Evolutionary conservation across 1,140 invertebrate species (phyloP), one percentile per base, ranked within the genome.

Genomic region (Phymastichus coffea): DNA sequence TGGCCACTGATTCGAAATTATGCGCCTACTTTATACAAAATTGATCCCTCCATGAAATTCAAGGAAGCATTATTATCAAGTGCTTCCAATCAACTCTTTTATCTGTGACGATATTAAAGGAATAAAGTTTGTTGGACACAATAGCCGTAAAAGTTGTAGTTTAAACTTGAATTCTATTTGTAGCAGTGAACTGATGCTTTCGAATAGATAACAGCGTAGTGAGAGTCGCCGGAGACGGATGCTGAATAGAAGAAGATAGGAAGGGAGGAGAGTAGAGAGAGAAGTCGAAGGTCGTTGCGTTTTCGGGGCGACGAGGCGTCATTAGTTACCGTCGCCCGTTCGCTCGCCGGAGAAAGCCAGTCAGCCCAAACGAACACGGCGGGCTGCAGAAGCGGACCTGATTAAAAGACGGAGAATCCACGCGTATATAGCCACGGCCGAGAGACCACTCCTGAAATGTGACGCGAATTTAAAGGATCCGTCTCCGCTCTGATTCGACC

Each of bases 391-490:
- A 59, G 72, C 65, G 68, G 69, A 71, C 64, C 73, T 76, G 72
- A 73, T 77, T 75, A 74, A 75, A 74, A 75, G 75, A 76, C 73
- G 69, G 61, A 57, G 15, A 41, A 41, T 41, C 10, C 6, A 9
- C 15, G 4, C 15, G 6, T 6, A 41, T 41, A 6, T 41, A 41
- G 6, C 10, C 6, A 41, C 38, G 15, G 6, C 30, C 30, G 14
- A 15, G 12, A 56, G n/a, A 40, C 38, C n/a, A 12, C 26, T 63
- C 63, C 65, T 75, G 75, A 77, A 77, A 78, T 77, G 74, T 75
- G 74, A 77, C 70, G 75, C 74, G 73, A 78, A 78, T 78, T 78
- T 77, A 76, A 77, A 78, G 75, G 73, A 73, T 72, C 69, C 70
- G n/a, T n/a, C n/a, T n/a, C n/a, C n/a, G n/a, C n/a, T n/a, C n/a